Evolutionary conservation across 1,140 invertebrate genomes (phyloP).

Genomic region (Lamellibrachia luymesi): DNA sequence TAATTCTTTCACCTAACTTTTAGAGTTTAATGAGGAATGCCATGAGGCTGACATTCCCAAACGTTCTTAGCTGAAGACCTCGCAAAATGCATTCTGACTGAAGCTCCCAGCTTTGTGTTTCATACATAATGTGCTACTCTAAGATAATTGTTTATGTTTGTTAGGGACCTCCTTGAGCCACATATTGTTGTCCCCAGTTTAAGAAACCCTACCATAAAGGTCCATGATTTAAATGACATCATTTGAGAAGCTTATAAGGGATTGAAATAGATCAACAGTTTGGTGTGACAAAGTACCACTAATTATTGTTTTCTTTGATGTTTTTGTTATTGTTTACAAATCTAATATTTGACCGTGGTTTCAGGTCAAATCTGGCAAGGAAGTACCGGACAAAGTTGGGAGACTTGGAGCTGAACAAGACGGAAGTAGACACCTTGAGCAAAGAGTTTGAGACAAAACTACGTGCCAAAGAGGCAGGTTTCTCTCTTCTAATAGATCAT

Average conservation of each 20-base stretch:
- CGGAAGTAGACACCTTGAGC: constrained; percentile 43
- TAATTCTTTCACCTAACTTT: too few relatives aligned
- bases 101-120: too few relatives aligned
- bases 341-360: not conserved
- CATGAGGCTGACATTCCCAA: too few relatives aligned
- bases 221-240: not conserved
- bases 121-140: too few relatives aligned
- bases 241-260: not conserved
- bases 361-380: constrained; percentile 44
- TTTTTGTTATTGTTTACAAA: not conserved
- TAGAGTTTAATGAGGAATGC: too few relatives aligned
- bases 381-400: constrained; percentile 46
- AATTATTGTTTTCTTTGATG: not conserved
- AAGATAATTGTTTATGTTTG: too few relatives aligned
- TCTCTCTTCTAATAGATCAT: not conserved
- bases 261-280: not conserved
- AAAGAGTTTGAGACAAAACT: constrained; percentile 52
- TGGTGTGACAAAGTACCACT: not conserved
- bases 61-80: too few relatives aligned
- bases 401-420: constrained; percentile 49
- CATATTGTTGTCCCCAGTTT: not conserved
- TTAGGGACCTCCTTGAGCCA: too few relatives aligned
- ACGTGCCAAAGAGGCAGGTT: constrained; percentile 48
- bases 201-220: not conserved
- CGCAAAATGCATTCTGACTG: too few relatives aligned